These are phyloP conservation scores for Butastur rufipennis DNA, from an alignment of 2,113 vertebrate genomes.

Conservation along the genomic window DNA sequence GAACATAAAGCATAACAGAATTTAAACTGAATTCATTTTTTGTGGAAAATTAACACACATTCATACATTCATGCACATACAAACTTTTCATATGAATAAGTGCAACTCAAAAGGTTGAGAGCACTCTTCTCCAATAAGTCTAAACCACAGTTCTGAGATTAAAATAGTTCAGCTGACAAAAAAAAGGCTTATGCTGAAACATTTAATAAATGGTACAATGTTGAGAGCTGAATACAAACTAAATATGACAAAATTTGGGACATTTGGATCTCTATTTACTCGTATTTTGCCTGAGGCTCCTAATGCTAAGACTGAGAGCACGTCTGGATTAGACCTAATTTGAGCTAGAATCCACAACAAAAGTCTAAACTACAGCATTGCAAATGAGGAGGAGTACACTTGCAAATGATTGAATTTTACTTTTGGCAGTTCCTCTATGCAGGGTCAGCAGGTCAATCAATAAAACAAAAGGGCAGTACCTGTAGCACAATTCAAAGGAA, in stretches of 20 bases:
- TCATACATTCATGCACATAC: neutral
- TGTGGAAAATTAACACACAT: neutral
- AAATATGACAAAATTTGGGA: neutral
- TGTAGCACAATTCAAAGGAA: neutral
- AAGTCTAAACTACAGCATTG: neutral
- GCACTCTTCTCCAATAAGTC: neutral
- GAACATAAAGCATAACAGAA: neutral
- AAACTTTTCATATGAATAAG: neutral
- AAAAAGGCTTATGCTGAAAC: neutral
- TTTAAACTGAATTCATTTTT: neutral
- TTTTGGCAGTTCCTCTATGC: neutral
- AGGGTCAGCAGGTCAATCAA: neutral
- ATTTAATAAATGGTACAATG: neutral
- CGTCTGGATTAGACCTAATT: fast-evolving
- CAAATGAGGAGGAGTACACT: neutral
- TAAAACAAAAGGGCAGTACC: neutral
- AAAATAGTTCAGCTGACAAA: neutral
- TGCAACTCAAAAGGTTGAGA: neutral
- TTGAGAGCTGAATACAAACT: neutral
- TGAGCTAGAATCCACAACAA: neutral
- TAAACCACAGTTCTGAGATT: neutral
- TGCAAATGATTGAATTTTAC: neutral
- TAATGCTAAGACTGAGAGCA: neutral
- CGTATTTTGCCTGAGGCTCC: neutral
- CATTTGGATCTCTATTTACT: neutral